These are phyloP conservation scores for Drosophila limbata DNA, from an alignment of 2,888 invertebrate species.

Conservation along the genomic window DNA sequence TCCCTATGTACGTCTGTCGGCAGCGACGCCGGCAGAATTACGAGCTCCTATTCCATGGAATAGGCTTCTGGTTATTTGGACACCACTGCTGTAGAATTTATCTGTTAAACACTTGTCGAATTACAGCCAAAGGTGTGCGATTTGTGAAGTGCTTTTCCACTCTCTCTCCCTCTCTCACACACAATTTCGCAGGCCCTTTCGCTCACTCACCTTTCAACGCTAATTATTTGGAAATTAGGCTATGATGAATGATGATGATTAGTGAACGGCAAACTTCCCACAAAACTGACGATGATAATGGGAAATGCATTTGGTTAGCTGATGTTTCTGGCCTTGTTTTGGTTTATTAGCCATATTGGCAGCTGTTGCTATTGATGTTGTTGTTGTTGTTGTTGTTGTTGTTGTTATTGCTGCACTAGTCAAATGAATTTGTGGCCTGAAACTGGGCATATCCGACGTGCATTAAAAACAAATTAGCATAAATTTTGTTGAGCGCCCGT, in stretches of 20 bases:
- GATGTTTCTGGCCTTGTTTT: conserved; percentile 11
- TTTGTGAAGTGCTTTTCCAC: background rate
- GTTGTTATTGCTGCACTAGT: conserved; percentile 10
- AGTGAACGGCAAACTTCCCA: background rate
- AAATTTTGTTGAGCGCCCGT: conserved; percentile 38
- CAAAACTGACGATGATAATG: conserved; percentile 11
- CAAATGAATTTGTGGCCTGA: conserved; percentile 7
- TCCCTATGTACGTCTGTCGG: too few species aligned
- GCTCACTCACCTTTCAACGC: background rate
- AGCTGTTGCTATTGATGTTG: conserved; percentile 11
- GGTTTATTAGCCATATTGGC: conserved; percentile 21
- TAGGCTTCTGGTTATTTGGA: too few species aligned
- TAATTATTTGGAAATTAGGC: conserved; percentile 43
- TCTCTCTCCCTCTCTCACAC: background rate
- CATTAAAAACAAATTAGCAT: conserved; percentile 73
- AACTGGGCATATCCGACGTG: conserved; percentile 23
- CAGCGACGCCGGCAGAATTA: too few species aligned
- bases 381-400: background rate
- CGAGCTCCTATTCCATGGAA: too few species aligned
- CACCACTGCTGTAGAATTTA: background rate
- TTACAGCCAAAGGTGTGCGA: background rate
- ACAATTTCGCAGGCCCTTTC: too few species aligned
- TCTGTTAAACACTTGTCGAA: background rate
- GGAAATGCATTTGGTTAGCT: conserved; percentile 19
- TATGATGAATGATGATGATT: conserved; percentile 34